Evolutionary conservation across 2,113 vertebrate genomes (phyloP).

Genomic region (Perca schrenkii): DNA sequence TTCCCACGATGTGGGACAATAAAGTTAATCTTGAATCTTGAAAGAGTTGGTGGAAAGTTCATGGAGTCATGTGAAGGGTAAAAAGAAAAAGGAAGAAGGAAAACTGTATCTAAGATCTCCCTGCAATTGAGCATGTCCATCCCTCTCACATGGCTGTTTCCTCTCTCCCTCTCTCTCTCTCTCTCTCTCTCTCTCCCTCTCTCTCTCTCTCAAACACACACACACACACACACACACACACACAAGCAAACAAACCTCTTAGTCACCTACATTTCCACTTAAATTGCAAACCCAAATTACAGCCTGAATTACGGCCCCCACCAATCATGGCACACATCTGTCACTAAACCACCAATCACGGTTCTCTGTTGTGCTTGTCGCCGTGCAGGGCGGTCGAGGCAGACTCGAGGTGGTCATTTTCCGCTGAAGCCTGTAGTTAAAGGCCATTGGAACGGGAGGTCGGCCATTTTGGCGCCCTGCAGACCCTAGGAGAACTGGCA

Average conservation of each 20-base stretch:
- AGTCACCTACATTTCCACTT: conserved; percentile 77
- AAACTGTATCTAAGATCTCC: conserved; percentile 38
- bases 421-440: conserved; percentile 75
- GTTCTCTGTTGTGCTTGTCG: conserved; percentile 48
- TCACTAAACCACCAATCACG: conserved; percentile 74
- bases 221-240: conserved; percentile 22
- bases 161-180: background rate
- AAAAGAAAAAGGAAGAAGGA: conserved; percentile 30
- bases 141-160: conserved; percentile 26
- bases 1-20: too few species aligned
- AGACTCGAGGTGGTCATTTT: conserved; percentile 78
- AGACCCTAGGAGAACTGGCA: conserved; percentile 48
- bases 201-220: background rate
- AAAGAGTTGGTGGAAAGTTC: conserved; percentile 27
- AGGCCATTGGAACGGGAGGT: conserved; percentile 70
- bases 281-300: conserved; percentile 65
- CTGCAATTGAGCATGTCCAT: conserved; percentile 31
- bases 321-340: conserved; percentile 73
- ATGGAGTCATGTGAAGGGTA: background rate
- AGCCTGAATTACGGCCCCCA: conserved; percentile 68
- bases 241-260: conserved; percentile 41
- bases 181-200: background rate
- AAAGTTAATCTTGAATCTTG: too few species aligned
- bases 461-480: conserved; percentile 59
- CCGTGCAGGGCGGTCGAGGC: conserved; percentile 65